These are phyloP conservation scores for Scaptomyza cyrtandrae DNA, from an alignment of 2,888 invertebrate species.

Conservation along the genomic window DNA sequence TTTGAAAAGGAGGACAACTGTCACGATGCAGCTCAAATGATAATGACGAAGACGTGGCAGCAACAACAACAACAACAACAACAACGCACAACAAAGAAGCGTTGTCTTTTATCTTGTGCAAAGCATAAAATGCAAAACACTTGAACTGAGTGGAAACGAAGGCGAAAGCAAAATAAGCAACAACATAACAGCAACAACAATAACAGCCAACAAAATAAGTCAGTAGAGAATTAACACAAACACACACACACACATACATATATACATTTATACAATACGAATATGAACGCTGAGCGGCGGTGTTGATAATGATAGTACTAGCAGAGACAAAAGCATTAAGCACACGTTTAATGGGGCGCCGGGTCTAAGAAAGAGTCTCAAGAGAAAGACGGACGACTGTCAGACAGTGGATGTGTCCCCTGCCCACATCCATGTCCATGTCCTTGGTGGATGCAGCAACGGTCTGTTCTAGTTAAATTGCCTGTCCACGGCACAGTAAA, in stretches of 20 bases:
- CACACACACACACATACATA: conserved; percentile 1
- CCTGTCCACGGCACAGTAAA: conserved; percentile 69
- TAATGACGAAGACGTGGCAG: conserved; percentile 68
- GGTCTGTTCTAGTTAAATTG: conserved; percentile 67
- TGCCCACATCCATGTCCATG: conserved; percentile 26
- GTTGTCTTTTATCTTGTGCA: conserved; percentile 56
- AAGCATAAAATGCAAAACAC: conserved; percentile 76
- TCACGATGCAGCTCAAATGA: conserved; percentile 62
- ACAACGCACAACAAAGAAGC: conserved; percentile 2
- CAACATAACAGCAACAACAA: conserved; percentile 41
- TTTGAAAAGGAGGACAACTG: conserved; percentile 70
- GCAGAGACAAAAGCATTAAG: conserved; percentile 63
- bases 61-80: conserved; percentile 22
- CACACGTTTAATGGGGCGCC: conserved; percentile 35
- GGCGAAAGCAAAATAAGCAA: conserved; percentile 66
- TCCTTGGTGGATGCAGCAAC: conserved; percentile 60
- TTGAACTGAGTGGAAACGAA: conserved; percentile 75
- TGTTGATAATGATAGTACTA: conserved; percentile 68
- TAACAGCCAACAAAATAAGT: conserved; percentile 35
- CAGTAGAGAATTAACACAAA: conserved; percentile 5
- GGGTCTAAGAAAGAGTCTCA: conserved; percentile 25
- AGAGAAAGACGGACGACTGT: conserved; percentile 44
- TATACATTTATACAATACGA: conserved; percentile 2
- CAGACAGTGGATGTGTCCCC: conserved; percentile 22
- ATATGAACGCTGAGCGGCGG: conserved; percentile 34